Conservation (phyloP, 2,888 invertebrate species). For the Orchesella flavescens region DNA sequence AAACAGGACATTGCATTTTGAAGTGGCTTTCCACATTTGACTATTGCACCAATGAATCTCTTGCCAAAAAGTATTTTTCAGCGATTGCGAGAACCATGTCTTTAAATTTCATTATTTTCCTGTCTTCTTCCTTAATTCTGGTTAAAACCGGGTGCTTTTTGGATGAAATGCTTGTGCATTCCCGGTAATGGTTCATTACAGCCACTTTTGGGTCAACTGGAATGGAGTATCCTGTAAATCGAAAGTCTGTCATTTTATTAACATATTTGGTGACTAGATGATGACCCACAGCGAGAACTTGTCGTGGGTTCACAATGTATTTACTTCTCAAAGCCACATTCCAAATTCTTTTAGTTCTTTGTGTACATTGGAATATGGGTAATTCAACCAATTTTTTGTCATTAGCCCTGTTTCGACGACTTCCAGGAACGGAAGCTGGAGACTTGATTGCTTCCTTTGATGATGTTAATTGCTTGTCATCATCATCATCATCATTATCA, state of each 20-base stretch:
- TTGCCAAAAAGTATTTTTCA: not conserved
- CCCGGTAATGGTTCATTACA: slow-evolving; percentile 84
- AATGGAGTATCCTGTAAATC: slow-evolving; percentile 76
- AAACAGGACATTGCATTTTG: no score
- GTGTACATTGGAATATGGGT: slow-evolving; percentile 60
- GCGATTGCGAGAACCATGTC: not conserved
- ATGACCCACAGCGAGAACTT: slow-evolving; percentile 91
- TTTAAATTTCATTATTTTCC: slow-evolving; percentile 37
- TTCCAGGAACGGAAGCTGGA: slow-evolving; percentile 2
- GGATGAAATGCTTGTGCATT: slow-evolving; percentile 78
- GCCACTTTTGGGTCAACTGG: slow-evolving; percentile 88
- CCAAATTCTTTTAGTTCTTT: slow-evolving; percentile 70
- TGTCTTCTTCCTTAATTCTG: slow-evolving; percentile 47
- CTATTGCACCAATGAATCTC: not conserved
- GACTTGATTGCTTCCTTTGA: not conserved
- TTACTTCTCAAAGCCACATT: slow-evolving; percentile 79
- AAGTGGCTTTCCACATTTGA: not conserved
- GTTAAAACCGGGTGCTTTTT: slow-evolving; percentile 59
- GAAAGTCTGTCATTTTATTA: slow-evolving; percentile 30
- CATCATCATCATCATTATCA: not conserved
- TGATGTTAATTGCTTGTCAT: not conserved
- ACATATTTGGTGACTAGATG: slow-evolving; percentile 81
- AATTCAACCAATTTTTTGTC: slow-evolving; percentile 28
- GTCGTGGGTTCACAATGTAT: slow-evolving; percentile 87
- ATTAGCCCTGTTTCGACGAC: not conserved